Evolutionary conservation across 2,113 vertebrate genomes (phyloP).

Genomic region (Channa argus): DNA sequence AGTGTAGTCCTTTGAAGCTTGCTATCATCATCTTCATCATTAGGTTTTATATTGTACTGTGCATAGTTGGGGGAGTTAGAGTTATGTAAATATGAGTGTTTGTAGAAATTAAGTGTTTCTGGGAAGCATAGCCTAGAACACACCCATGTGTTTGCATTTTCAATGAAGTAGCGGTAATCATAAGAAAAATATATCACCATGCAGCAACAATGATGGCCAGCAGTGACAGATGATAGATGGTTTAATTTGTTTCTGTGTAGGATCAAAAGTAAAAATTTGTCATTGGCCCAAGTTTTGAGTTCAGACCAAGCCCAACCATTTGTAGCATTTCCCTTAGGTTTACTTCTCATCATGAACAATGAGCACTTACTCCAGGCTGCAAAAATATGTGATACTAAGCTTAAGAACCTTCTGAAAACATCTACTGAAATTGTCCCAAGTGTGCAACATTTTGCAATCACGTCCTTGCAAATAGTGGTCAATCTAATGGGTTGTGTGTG

Average conservation of each 20-base stretch:
- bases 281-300: constrained; percentile 7
- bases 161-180: constrained; percentile 33
- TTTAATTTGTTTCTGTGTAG: neutral
- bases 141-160: constrained; percentile 31
- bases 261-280: constrained; percentile 3
- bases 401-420: constrained; percentile 42
- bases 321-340: too few relatives aligned
- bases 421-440: constrained; percentile 30
- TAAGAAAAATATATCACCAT: constrained; percentile 39
- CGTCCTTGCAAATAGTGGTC: constrained; percentile 46
- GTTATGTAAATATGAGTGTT: constrained; percentile 38
- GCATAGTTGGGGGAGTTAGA: constrained; percentile 10
- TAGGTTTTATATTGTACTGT: constrained; percentile 13
- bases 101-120: constrained; percentile 21
- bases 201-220: constrained; percentile 35
- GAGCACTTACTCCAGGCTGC: constrained; percentile 11
- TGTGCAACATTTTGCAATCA: constrained; percentile 61
- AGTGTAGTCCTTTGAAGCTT: neutral
- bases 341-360: constrained; percentile 52
- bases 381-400: constrained; percentile 23
- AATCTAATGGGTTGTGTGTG: constrained; percentile 29
- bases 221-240: constrained; percentile 30
- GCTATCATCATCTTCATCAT: constrained; percentile 2
- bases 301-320: too few relatives aligned
- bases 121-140: constrained; percentile 16